Base-by-base conservation (phyloP, 2,113 vertebrate genomes). In the Elephas maximus region DNA sequence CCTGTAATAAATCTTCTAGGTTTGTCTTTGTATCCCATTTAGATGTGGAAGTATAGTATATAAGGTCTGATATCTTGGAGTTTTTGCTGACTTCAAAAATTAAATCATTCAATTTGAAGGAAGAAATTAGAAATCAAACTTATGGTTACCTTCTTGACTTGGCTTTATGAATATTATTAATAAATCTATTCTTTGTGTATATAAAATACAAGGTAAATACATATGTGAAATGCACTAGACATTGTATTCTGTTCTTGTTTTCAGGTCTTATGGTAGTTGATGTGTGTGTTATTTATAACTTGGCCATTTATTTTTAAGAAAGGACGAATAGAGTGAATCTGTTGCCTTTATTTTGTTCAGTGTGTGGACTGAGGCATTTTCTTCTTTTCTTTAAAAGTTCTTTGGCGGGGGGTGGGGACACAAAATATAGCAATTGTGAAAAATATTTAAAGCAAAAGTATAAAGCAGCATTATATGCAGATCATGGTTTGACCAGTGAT, bases 21-120 rank as follows among this genome's bases (percentile, higher is more conserved):
- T 98, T 99, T 98, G 98, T 99, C 98, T 99, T 98, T 98, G 97
- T 99, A 98, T 99, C 98, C 98, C 98, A 99, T 99, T 99, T 99
- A 97, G 98, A 98, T 98, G 93, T 98, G 95, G 98, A 98, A 96
- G 98, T 98, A 98, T 79, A 94, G 97, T 98, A 93, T 96, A 97
- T 98, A 97, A 98, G 97, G 90, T 86, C 5, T 57, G 94, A 94
- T 98, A 98, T 98, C 98, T 98, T 98, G 81, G 96, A 98, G 98
- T 98, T 99, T 98, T 98, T 98, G 98, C 99, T 99, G 99, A 98
- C 98, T 98, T 98, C 91, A 98, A 98, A 98, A 98, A 98, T 98
- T 98, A 98, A 98, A 98, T 98, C 90, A 98, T 98, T 98, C 96
- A 98, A 96, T 97, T 96, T 97, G 84, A 98, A 96, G 94, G 90